phyloP scores from a whole-genome alignment of 1,140 invertebrate species.

The Venturia canescens region DNA sequence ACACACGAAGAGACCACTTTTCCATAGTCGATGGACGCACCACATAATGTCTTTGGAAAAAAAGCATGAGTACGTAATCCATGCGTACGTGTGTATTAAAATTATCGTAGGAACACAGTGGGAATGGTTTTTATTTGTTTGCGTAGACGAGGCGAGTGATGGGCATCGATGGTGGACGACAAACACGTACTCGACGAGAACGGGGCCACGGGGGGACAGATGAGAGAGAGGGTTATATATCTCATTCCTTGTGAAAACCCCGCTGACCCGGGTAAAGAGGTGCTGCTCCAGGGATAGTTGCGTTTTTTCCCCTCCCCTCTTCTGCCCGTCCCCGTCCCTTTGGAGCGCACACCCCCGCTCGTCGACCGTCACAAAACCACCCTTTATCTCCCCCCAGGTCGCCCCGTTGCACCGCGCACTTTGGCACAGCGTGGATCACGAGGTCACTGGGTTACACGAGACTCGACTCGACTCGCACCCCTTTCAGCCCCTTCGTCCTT shows the following conservation, averaged over 20 bases:
- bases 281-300: conserved; percentile 42
- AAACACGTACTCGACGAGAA: neutral
- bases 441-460: conserved; percentile 47
- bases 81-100: neutral
- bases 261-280: conserved; percentile 39
- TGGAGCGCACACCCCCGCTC: conserved; percentile 6
- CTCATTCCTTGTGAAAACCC: conserved; percentile 23
- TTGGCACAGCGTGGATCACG: conserved; percentile 43
- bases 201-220: neutral
- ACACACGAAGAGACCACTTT: conserved; percentile 7
- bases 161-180: conserved; percentile 36
- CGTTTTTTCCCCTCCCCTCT: conserved; percentile 21
- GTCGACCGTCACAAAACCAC: neutral
- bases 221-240: conserved; percentile 26
- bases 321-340: conserved; percentile 8
- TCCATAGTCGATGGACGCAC: conserved; percentile 2
- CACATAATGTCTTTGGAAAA: neutral
- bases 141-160: neutral
- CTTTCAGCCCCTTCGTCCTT: conserved; percentile 21
- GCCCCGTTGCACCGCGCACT: conserved; percentile 33
- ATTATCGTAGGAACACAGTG: neutral
- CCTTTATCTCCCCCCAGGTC: conserved; percentile 11
- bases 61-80: neutral
- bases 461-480: conserved; percentile 38
- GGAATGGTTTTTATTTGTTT: conserved; percentile 12